phyloP scores from a whole-genome alignment of 2,113 vertebrate species.

The Sakesphorus luctuosus region DNA sequence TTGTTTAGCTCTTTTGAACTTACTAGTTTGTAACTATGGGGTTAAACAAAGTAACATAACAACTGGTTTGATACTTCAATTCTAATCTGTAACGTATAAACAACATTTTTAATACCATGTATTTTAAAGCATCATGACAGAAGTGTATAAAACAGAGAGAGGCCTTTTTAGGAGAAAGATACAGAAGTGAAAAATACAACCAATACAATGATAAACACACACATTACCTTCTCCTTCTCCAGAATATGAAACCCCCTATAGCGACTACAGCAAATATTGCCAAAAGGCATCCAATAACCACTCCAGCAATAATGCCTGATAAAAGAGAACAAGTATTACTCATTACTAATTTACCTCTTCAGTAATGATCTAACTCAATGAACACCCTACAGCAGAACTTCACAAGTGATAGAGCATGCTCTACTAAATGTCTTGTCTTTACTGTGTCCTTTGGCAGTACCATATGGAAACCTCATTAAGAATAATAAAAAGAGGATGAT shows the following conservation, averaged over 20 bases:
- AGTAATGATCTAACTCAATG: neutral
- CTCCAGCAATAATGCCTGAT: conserved; percentile 75
- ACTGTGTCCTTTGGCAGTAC: neutral
- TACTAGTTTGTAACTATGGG: neutral
- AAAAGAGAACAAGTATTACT: neutral
- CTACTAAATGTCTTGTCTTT: neutral
- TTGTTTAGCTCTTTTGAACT: neutral
- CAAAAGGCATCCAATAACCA: conserved; percentile 78
- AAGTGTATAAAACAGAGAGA: neutral
- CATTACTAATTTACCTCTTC: neutral
- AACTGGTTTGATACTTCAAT: neutral
- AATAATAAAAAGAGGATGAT: neutral
- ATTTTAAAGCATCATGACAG: neutral
- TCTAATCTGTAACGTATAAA: neutral
- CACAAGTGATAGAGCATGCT: neutral
- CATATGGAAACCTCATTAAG: neutral
- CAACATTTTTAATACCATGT: neutral
- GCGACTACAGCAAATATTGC: conserved; percentile 74
- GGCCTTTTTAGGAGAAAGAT: neutral
- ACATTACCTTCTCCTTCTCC: conserved; percentile 82
- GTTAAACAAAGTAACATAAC: neutral
- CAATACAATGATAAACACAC: neutral
- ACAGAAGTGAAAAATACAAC: neutral
- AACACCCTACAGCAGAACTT: neutral
- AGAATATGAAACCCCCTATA: conserved; percentile 78